A percentile compares a stretch with the other conserved stretches of the same genome.
Conservation (phyloP, 2,797 vertebrate genomes). For the Eulemur albifrons region DNA sequence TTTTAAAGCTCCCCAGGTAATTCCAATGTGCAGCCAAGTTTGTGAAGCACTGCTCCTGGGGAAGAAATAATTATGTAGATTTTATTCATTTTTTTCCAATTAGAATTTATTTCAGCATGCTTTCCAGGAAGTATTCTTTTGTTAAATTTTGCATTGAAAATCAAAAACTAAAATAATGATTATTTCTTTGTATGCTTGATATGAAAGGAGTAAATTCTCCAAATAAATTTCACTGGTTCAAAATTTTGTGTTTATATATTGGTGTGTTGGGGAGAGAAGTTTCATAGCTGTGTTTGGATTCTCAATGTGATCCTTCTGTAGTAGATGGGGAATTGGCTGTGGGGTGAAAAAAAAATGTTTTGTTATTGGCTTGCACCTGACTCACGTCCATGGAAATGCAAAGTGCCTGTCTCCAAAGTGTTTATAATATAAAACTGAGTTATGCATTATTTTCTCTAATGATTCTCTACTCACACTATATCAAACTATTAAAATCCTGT, state of each 20-base stretch:
- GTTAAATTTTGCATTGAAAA: constrained; percentile 10
- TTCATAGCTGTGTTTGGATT: not conserved
- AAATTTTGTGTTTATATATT: not conserved
- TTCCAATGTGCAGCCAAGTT: constrained; percentile 1
- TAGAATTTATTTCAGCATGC: not conserved
- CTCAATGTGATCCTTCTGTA: not conserved
- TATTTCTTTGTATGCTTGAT: not conserved
- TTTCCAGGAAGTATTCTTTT: not conserved
- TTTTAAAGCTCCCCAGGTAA: not conserved
- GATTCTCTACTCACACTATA: not conserved
- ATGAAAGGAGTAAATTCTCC: not conserved
- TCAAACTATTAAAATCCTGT: not conserved
- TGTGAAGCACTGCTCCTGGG: not conserved
- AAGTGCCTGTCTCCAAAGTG: not conserved
- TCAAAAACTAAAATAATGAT: not conserved
- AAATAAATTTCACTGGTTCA: not conserved
- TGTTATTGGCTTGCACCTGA: not conserved
- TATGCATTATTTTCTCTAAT: not conserved
- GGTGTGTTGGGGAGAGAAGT: not conserved
- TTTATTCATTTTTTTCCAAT: not conserved
- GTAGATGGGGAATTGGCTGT: not conserved
- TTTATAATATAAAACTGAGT: not conserved
- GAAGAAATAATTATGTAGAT: not conserved
- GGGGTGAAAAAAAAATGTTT: not conserved
- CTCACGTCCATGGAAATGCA: not conserved